phyloP scores from a whole-genome alignment of 1,140 invertebrate genomes.

The Atta texana region DNA sequence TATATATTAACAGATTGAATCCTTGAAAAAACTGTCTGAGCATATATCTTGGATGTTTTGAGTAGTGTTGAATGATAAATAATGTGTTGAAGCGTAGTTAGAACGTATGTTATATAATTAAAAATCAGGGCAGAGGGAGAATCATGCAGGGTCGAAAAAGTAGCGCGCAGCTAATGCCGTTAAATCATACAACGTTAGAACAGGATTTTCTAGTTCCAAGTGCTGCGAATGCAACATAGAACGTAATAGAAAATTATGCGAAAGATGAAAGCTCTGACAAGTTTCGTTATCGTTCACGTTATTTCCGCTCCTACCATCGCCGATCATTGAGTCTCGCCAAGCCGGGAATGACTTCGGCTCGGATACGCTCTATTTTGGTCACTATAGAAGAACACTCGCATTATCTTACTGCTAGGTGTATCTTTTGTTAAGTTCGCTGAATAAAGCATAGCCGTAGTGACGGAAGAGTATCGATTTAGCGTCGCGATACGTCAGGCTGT shows the following conservation, averaged over 20 bases:
- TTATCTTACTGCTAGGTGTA: slow-evolving; percentile 65
- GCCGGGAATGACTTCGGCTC: slow-evolving; percentile 43
- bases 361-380: slow-evolving; percentile 57
- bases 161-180: slow-evolving; percentile 57
- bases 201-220: slow-evolving; percentile 61
- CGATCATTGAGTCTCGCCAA: slow-evolving; percentile 47
- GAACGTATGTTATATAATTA: not conserved
- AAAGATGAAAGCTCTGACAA: slow-evolving; percentile 51
- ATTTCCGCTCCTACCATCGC: not conserved
- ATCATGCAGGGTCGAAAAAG: slow-evolving; percentile 55
- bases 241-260: slow-evolving; percentile 37
- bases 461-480: slow-evolving; percentile 67
- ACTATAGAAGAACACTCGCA: slow-evolving; percentile 32
- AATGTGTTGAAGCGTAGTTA: not conserved
- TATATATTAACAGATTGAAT: slow-evolving; percentile 26
- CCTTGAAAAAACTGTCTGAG: not conserved
- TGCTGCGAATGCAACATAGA: not conserved
- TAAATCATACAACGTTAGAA: slow-evolving; percentile 51
- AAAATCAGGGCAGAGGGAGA: slow-evolving; percentile 36
- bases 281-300: slow-evolving; percentile 55
- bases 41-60: not conserved
- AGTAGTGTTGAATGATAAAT: not conserved
- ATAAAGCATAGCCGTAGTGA: slow-evolving; percentile 63
- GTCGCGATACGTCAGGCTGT: slow-evolving; percentile 55
- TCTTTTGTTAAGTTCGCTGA: slow-evolving; percentile 64